Conservation (phyloP, 2,797 vertebrate species). For the Martes flavigula region DNA sequence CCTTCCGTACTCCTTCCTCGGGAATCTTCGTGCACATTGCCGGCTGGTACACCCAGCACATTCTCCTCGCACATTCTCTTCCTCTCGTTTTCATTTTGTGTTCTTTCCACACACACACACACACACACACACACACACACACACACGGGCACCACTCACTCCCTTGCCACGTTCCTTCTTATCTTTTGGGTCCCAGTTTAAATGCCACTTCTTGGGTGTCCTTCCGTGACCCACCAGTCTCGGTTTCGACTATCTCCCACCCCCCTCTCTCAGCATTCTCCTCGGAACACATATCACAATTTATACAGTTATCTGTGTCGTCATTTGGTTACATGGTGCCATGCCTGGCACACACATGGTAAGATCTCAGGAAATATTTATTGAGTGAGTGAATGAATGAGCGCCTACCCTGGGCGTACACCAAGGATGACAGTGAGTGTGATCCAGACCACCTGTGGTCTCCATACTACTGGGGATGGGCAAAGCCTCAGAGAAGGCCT, state of each 20-base stretch:
- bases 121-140: neutral
- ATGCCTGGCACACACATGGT: neutral
- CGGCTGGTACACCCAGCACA: neutral
- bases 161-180: neutral
- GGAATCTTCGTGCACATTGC: neutral
- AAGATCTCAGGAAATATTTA: neutral
- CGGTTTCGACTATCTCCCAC: neutral
- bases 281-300: accelerated
- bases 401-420: neutral
- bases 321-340: neutral
- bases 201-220: neutral
- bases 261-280: neutral
- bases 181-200: neutral
- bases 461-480: too few relatives aligned
- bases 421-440: neutral
- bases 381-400: neutral
- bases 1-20: neutral
- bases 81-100: neutral
- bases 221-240: neutral
- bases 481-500: neutral
- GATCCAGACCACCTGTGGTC: neutral
- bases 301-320: neutral
- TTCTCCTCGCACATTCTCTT: neutral
- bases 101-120: neutral
- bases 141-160: neutral